Evolutionary conservation across 1,140 invertebrate species (phyloP).

Genomic region (Rhopalosiphum padi): DNA sequence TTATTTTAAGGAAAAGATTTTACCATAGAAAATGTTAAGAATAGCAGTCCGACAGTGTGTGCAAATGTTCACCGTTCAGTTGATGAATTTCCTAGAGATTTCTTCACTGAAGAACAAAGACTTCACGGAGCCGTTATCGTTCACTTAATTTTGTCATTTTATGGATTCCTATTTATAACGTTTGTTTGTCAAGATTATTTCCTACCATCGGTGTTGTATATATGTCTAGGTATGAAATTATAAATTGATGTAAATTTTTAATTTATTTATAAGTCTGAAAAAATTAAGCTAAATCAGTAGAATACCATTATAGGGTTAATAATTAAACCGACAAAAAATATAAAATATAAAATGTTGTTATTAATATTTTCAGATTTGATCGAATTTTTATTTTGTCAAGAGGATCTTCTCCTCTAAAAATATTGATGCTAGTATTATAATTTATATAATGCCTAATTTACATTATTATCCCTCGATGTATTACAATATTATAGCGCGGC

Average conservation of each 20-base stretch:
- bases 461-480: background rate
- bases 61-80: conserved; percentile 5
- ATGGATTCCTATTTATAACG: conserved; percentile 79
- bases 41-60: background rate
- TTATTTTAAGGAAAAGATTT: background rate
- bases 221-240: conserved; percentile 72
- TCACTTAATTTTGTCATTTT: conserved; percentile 78
- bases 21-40: background rate
- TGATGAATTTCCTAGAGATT: conserved; percentile 67
- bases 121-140: conserved; percentile 74
- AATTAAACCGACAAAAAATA: background rate
- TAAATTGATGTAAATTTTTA: background rate
- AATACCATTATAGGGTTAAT: background rate
- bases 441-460: background rate
- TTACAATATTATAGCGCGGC: background rate
- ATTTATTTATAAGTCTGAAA: background rate
- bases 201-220: conserved; percentile 80
- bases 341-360: background rate
- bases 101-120: conserved; percentile 71
- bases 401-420: background rate
- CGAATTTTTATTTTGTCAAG: background rate
- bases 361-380: background rate
- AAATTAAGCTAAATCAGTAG: background rate
- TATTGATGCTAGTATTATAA: background rate
- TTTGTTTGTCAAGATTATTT: conserved; percentile 88